Evolutionary conservation across 1,140 invertebrate species (phyloP).

Genomic region (Pinna nobilis): DNA sequence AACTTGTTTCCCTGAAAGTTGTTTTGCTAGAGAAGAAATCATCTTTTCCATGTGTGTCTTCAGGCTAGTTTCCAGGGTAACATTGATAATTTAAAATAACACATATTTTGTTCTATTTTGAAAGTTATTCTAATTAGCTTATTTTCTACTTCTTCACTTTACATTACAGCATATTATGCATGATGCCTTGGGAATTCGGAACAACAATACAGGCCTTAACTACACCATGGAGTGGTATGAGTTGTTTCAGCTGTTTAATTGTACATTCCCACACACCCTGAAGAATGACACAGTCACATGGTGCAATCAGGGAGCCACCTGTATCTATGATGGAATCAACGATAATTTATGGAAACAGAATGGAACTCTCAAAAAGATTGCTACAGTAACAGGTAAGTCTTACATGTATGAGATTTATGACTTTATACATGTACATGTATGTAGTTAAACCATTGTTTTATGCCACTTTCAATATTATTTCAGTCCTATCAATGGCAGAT

Average conservation of each 20-base stretch:
- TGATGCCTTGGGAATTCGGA: slow-evolving; percentile 70
- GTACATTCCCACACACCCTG: slow-evolving; percentile 69
- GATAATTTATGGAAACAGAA: slow-evolving; percentile 67
- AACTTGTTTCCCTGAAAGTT: too few relatives aligned
- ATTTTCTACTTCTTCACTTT: neutral
- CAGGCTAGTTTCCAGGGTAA: too few relatives aligned
- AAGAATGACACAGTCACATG: slow-evolving; percentile 59
- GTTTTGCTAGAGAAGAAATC: too few relatives aligned
- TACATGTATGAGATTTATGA: too few relatives aligned
- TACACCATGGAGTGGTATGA: slow-evolving; percentile 74
- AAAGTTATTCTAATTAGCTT: too few relatives aligned
- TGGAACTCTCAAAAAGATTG: slow-evolving; percentile 68
- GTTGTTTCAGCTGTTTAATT: slow-evolving; percentile 72
- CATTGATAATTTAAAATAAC: too few relatives aligned
- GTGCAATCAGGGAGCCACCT: slow-evolving; percentile 72
- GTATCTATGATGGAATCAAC: slow-evolving; percentile 69
- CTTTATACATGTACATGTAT: too few relatives aligned
- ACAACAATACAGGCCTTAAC: slow-evolving; percentile 64
- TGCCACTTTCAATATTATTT: too few relatives aligned
- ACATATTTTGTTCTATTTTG: too few relatives aligned
- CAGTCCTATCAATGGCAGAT: too few relatives aligned
- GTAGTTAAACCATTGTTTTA: too few relatives aligned
- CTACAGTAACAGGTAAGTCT: slow-evolving; percentile 66
- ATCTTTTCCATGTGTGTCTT: too few relatives aligned
- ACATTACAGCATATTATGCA: slow-evolving; percentile 71